phyloP scores from a whole-genome alignment of 1,140 invertebrate species.

The Meloidogyne hapla region DNA sequence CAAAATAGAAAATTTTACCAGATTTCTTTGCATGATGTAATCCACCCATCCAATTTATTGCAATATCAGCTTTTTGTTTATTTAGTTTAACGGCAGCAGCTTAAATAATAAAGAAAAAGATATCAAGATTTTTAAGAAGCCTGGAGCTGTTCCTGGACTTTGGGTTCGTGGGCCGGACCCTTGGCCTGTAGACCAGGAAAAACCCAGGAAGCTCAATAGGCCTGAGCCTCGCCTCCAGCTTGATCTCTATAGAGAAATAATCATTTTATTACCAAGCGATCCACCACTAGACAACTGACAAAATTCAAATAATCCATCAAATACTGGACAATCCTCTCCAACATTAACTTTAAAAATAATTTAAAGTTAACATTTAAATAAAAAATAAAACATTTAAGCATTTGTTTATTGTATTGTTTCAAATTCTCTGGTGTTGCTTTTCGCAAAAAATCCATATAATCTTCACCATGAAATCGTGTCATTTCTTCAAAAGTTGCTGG shows the following conservation, averaged over 20 bases:
- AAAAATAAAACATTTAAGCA: conserved; percentile 82
- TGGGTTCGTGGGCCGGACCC: too few relatives aligned
- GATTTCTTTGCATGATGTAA: conserved; percentile 97
- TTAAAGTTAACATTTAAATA: conserved; percentile 9
- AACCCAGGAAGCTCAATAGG: too few relatives aligned
- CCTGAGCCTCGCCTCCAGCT: too few relatives aligned
- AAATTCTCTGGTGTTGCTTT: conserved; percentile 98
- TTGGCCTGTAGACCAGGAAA: too few relatives aligned
- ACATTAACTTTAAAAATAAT: conserved; percentile 77
- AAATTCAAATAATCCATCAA: conserved; percentile 94
- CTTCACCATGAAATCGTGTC: conserved; percentile 99
- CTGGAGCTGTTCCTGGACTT: too few relatives aligned
- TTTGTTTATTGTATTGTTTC: conserved; percentile 99
- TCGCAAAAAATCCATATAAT: conserved; percentile 94
- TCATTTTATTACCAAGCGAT: conserved; percentile 73
- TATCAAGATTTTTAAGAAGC: background rate
- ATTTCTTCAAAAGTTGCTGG: conserved; percentile 99
- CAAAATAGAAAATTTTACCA: conserved; percentile 66
- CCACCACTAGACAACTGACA: conserved; percentile 96
- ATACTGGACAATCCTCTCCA: conserved; percentile 95
- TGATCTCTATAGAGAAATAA: conserved; percentile 11
- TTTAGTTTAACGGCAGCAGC: conserved; percentile 92
- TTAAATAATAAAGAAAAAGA: conserved; percentile 29
- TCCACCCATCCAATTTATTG: conserved; percentile 98
- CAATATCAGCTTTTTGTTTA: conserved; percentile 93